phyloP scores from a whole-genome alignment of 2,797 vertebrate species.

The Acanthornis magna region DNA sequence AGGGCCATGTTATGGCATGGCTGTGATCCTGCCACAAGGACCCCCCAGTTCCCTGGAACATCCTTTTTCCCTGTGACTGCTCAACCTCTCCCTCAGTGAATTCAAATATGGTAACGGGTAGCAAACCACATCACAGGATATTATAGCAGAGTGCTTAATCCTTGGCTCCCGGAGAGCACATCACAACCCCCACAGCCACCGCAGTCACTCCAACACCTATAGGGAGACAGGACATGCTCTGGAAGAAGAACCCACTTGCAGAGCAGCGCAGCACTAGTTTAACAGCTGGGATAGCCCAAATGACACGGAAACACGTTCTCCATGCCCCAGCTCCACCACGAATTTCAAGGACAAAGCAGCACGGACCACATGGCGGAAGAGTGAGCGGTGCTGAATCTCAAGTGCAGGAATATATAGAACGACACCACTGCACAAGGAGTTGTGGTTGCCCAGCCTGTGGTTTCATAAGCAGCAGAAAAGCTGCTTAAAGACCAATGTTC shows the following conservation, averaged over 20 bases:
- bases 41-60: fast-evolving
- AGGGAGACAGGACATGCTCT: background rate
- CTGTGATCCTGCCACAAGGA: fast-evolving
- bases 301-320: background rate
- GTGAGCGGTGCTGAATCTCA: background rate
- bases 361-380: background rate
- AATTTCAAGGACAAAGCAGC: background rate
- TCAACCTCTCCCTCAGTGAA: background rate
- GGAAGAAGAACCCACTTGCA: fast-evolving
- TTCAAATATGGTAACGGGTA: background rate
- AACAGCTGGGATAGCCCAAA: background rate
- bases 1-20: background rate
- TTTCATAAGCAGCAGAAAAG: slow-evolving; percentile 45
- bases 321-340: fast-evolving
- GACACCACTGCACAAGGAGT: background rate
- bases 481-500: slow-evolving; percentile 27
- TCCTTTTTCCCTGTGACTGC: background rate
- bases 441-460: slow-evolving; percentile 5
- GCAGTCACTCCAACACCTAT: background rate
- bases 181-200: fast-evolving
- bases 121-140: background rate
- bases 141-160: background rate
- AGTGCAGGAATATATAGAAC: background rate
- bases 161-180: background rate
- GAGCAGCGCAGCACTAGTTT: background rate